phyloP scores from a whole-genome alignment of 2,113 vertebrate genomes.

The Sebastes fasciatus region DNA sequence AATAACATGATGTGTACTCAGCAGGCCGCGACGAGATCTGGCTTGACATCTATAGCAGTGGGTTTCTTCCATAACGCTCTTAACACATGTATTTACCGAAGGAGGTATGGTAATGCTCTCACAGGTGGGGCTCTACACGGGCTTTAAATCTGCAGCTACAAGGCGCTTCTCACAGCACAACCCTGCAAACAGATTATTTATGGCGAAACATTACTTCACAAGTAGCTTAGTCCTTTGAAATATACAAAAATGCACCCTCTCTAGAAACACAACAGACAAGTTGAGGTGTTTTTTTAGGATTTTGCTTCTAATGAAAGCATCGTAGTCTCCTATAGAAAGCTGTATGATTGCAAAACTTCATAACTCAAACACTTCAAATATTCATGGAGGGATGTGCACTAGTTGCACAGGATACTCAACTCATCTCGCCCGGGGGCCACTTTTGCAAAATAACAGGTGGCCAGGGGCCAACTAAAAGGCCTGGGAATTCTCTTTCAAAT shows the following conservation, averaged over 20 bases:
- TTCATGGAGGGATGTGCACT: neutral
- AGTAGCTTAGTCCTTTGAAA: neutral
- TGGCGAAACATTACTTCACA: neutral
- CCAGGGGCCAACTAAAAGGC: too few relatives aligned
- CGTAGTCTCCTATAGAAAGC: neutral
- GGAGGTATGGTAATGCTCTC: constrained; percentile 9
- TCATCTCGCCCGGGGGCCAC: too few relatives aligned
- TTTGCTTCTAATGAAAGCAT: neutral
- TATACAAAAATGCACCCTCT: too few relatives aligned
- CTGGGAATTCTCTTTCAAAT: too few relatives aligned
- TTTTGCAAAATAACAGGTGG: too few relatives aligned
- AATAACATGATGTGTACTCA: constrained; percentile 39
- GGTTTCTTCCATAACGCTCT: neutral
- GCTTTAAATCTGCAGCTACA: constrained; percentile 4
- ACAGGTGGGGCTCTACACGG: neutral
- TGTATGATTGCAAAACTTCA: neutral
- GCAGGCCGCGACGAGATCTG: constrained; percentile 24
- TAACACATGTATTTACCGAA: constrained; percentile 30
- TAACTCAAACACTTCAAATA: neutral
- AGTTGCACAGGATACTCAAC: neutral
- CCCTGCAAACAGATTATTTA: neutral
- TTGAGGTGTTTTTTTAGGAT: neutral
- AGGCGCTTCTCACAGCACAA: neutral
- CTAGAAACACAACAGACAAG: neutral
- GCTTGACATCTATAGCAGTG: constrained; percentile 28